Base-by-base conservation (phyloP, 2,888 invertebrate genomes). In the Miltochrista miniata region DNA sequence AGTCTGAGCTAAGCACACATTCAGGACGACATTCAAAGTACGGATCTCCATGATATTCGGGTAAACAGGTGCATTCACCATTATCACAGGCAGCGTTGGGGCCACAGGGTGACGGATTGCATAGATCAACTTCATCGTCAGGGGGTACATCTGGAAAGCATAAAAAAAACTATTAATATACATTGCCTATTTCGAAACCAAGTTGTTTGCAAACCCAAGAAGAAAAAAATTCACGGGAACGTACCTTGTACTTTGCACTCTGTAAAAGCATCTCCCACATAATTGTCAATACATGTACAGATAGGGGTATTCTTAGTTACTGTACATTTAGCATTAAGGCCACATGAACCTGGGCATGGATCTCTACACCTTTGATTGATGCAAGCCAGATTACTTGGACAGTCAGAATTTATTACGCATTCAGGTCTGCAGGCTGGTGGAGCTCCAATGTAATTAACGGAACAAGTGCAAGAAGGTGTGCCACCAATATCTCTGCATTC, bases 281-380 rank as follows among this genome's bases (percentile, higher is more conserved):
- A 96, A 63, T 94, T 94, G 24, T 93, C 92, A 1, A 94, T 83
- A 72, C 97, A 97, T 5, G 93, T 92, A 76, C 97, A 97, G 45
- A 94, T 93, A 1, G 96, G 96, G 51, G 92, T 94, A 70, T 96
- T 96, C 74, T 94, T 95, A 56, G 94, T 93, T 7, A 96, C 95
- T 36, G 79, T 79, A 71, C 95, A 94, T 62, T 92, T 88, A 49
- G 95, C 93, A 68, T 93, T 91, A 52, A 93, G 70, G 40, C 96
- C 95, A 70, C 96, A 97, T 7, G 95, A 95, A 10, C 96, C 96
- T 8, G 95, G 95, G 68, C 96, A 97, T n/a, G 96, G 96, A 80
- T 96, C 96, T 60, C 85, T 90, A 77, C 96, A 96, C 78, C 93
- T 95, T 72, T 95, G 94, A 63, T 94, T 93, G 40, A 96, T 94